Base-by-base conservation (phyloP, 2,113 vertebrate genomes). In the Corydoras sp. region DNA sequence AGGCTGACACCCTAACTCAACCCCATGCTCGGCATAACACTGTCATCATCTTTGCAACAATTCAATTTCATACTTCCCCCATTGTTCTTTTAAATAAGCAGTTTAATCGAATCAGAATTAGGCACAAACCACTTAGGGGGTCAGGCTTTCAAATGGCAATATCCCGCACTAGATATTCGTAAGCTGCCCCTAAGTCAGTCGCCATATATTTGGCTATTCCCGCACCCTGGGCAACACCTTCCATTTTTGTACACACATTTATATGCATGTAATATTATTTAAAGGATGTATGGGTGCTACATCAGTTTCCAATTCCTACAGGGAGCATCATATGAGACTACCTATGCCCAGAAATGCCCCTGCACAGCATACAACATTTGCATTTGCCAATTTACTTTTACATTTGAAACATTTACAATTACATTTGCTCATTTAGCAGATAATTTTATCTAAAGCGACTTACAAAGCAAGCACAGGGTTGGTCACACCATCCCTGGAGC, bases 61-160 rank as follows among this genome's bases (percentile, higher is more conserved):
- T 77, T 80, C 76, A 77, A 73, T 77, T 80, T 77, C 49, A 72
- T 72, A 63, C 73, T 61, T 65, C 68, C 51, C 72, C 66, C 65
- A 63, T 67, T 71, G 51, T 68, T 74, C 77, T 4, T 58, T 64
- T 71, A 55, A 80, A 76, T 73, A 80, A 77, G 73, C 73, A 77
- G 30, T 75, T 80, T 73, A 75, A 72, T 77, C 58, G 77, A 76
- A 77, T 62, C 66, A 77, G 70, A 80, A 76, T 76, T 73, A 67
- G 69, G 48, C 49, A 29, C 29, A 62, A 76, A 64, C 67, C 64
- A 68, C 71, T 75, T 69, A 77, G 67, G 54, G 69, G 65, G 76
- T 73, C 79, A 69, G 75, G 54, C 67, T 67, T 75, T 77, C 71
- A 60, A 77, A 72, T 49, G 66, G 59, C 72, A 65, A 24, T 24